These are phyloP conservation scores for Mimachlamys varia DNA, from an alignment of 2,888 invertebrate genomes.

Conservation along the genomic window DNA sequence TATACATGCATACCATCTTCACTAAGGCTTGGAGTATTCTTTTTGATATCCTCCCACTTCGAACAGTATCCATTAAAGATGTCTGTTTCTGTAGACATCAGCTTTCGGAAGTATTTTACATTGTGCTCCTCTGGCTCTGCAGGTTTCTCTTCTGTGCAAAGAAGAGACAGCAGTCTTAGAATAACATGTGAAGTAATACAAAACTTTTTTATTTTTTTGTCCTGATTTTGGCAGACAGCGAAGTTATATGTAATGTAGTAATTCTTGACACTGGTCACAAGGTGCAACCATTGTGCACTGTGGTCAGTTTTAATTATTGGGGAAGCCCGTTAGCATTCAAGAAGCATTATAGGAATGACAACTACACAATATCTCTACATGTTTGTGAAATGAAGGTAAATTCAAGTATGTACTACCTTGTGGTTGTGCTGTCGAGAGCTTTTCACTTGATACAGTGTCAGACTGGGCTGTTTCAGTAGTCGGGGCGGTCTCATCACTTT, in stretches of 20 bases:
- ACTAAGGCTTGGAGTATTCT: constrained; percentile 52
- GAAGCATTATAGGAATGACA: not conserved
- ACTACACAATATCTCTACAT: not conserved
- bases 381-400: too few relatives aligned
- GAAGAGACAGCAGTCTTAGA: not conserved
- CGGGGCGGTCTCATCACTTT: not conserved
- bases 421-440: not conserved
- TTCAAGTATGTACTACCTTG: not conserved
- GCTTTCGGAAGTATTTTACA: constrained; percentile 72
- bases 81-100: constrained; percentile 65
- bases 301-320: too few relatives aligned
- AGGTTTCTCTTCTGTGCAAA: not conserved
- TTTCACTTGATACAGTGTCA: not conserved
- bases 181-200: not conserved
- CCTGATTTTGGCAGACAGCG: too few relatives aligned
- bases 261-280: too few relatives aligned
- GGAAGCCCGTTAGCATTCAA: too few relatives aligned
- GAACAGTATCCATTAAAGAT: constrained; percentile 64
- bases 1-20: constrained; percentile 76
- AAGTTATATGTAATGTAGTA: too few relatives aligned
- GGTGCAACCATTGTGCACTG: too few relatives aligned
- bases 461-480: not conserved
- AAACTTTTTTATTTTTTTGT: too few relatives aligned
- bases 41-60: constrained; percentile 68
- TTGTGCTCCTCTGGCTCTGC: constrained; percentile 59